Evolutionary conservation across 2,888 invertebrate genomes (phyloP), one percentile per base, ranked within the genome.

Genomic region (Dorcus hopei): DNA sequence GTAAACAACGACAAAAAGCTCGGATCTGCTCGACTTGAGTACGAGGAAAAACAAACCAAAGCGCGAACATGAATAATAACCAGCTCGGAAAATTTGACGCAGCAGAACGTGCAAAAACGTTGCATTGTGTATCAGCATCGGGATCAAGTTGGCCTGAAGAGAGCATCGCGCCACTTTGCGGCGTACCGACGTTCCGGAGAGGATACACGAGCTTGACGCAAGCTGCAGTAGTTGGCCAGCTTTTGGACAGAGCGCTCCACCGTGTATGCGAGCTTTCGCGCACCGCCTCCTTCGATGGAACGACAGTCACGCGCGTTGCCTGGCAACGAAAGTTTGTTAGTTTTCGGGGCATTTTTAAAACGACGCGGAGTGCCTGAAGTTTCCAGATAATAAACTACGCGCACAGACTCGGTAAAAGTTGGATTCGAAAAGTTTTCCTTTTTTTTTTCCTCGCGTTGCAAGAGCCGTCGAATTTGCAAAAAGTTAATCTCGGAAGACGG

Each of bases 161-260:
- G 33, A 48, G 26, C 26, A 48, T 16, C 14, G 23, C 9, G 48
- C n/a, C 14, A 33, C 49, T 23, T 48, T 33, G 16, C 49, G 23
- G 11, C 23, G 49, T 33, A 23, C 49, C 26, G 26, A 14, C 49
- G 26, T 38, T 49, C 23, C 49, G 11, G 14, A 33, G 11, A 49
- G 23, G 11, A 49, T 33, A 38, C 49, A 9, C 38, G 19, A 52
- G 45, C 11, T 5, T n/a, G 26, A 3, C 16, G 47, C 47, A n/a
- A 26, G 38, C 40, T 14, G 39, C 57, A 57, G 57, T 57, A 45
- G 51, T 52, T 52, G 45, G 47, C 23, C 47, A 50, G 57, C 57
- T 51, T 16, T 40, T 42, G 57, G 11, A 14, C 43, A 47, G 39
- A 47, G 57, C 51, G 57, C 52, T 19, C 26, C 38, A 33, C 26